A percentile compares a stretch with the other conserved stretches of the same genome.
Conservation (phyloP, 2,113 vertebrate species). For the Misgurnus anguillicaudatus region DNA sequence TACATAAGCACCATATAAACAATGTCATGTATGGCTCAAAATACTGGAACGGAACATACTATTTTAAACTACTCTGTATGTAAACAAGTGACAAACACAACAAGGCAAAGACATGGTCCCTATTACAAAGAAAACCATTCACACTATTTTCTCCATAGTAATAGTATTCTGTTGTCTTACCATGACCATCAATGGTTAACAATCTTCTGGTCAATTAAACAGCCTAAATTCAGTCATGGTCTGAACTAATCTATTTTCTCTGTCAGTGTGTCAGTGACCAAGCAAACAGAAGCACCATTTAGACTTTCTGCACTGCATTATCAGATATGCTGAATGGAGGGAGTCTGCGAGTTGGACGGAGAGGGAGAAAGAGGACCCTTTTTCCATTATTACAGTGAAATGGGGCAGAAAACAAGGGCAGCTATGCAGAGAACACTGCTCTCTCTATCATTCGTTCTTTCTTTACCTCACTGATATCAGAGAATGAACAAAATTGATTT, state of each 20-base stretch:
- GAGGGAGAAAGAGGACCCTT: conserved; percentile 48
- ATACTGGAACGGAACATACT: neutral
- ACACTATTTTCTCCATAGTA: too few species aligned
- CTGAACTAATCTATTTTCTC: conserved; percentile 17
- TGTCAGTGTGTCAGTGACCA: conserved; percentile 44
- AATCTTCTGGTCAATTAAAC: conserved; percentile 9
- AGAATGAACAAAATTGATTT: neutral
- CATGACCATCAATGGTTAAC: neutral
- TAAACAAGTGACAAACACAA: neutral
- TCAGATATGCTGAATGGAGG: conserved; percentile 25
- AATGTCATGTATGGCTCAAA: neutral
- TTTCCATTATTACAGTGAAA: conserved; percentile 72
- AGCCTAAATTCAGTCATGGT: neutral
- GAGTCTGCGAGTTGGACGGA: conserved; percentile 3
- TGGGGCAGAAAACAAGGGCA: conserved; percentile 76
- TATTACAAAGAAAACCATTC: too few species aligned
- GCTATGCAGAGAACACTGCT: conserved; percentile 64
- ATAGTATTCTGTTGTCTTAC: too few species aligned
- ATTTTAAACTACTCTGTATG: neutral
- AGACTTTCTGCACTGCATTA: conserved; percentile 12
- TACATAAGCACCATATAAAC: too few species aligned
- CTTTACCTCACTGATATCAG: neutral
- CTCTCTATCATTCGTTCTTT: conserved; percentile 17
- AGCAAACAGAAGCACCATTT: conserved; percentile 25
- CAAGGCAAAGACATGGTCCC: neutral